These are phyloP conservation scores for Phallusia fumigata DNA, from an alignment of 23 tunicate genomes.

Conservation along the genomic window DNA sequence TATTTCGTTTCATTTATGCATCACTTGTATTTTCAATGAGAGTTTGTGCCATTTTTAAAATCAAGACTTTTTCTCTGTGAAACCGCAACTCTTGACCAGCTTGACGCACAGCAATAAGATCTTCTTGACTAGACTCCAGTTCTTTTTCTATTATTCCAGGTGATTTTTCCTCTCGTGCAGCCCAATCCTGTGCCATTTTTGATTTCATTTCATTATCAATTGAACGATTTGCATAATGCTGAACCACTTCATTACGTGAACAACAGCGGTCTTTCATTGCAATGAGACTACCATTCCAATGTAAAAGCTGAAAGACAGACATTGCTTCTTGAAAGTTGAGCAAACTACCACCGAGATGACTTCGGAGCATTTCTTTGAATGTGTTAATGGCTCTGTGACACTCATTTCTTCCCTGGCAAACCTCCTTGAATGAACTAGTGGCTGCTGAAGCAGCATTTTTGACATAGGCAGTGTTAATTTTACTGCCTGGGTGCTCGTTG, in stretches of 20 bases:
- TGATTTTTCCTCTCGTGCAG: constrained; percentile 27
- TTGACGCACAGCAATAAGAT: constrained; percentile 38
- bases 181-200: constrained; percentile 64
- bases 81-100: constrained; percentile 68
- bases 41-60: constrained; percentile 8
- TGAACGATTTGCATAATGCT: constrained; percentile 42
- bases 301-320: constrained; percentile 81
- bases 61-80: constrained; percentile 57
- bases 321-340: constrained; percentile 74
- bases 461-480: constrained; percentile 32
- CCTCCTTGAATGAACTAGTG: constrained; percentile 28
- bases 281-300: constrained; percentile 81
- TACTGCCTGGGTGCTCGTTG: constrained; percentile 75
- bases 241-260: constrained; percentile 55
- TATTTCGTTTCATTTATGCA: background rate
- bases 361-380: constrained; percentile 49
- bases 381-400: constrained; percentile 22
- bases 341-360: constrained; percentile 51
- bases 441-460: constrained; percentile 43
- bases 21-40: background rate
- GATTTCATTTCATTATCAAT: constrained; percentile 51
- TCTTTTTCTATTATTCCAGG: constrained; percentile 45
- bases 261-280: constrained; percentile 71
- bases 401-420: background rate
- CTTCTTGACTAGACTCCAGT: constrained; percentile 27